A percentile compares a stretch with the other conserved stretches of the same genome.
Conservation (phyloP, 2,888 invertebrate species). For the Erebia aethiops region DNA sequence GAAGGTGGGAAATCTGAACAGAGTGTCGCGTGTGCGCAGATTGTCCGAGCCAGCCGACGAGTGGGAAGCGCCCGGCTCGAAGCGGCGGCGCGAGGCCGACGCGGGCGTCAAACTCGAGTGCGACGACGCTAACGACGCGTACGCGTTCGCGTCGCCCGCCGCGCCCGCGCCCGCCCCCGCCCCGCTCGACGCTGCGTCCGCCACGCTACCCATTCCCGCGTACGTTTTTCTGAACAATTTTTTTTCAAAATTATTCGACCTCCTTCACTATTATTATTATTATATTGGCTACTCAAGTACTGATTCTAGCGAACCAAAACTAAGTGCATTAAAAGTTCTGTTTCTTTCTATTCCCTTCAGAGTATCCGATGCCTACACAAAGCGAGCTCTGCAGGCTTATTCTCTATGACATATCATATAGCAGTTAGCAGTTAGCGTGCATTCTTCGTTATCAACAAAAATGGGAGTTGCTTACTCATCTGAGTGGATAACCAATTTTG, state of each 20-base stretch:
- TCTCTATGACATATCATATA: too few species aligned
- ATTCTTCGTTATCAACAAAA: too few species aligned
- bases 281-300: neutral
- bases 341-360: neutral
- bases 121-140: slow-evolving; percentile 87
- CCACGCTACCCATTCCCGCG: slow-evolving; percentile 43
- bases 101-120: slow-evolving; percentile 88
- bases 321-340: neutral
- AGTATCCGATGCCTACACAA: neutral
- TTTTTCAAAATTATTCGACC: slow-evolving; percentile 6
- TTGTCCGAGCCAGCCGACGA: slow-evolving; percentile 74
- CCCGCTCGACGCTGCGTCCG: slow-evolving; percentile 52
- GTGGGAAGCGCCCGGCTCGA: slow-evolving; percentile 76
- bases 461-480: too few species aligned
- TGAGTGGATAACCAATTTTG: too few species aligned
- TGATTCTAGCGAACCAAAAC: slow-evolving; percentile 4
- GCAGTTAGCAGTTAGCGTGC: too few species aligned
- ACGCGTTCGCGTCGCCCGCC: slow-evolving; percentile 85
- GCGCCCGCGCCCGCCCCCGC: slow-evolving; percentile 54
- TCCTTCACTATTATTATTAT: neutral
- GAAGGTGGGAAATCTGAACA: slow-evolving; percentile 37
- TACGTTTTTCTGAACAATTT: slow-evolving; percentile 36
- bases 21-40: slow-evolving; percentile 65
- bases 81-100: slow-evolving; percentile 78
- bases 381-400: neutral